A percentile compares a stretch with the other conserved stretches of the same genome.
phyloP scores from a whole-genome alignment of 1,140 invertebrate species.

The Melanaphis sacchari region DNA sequence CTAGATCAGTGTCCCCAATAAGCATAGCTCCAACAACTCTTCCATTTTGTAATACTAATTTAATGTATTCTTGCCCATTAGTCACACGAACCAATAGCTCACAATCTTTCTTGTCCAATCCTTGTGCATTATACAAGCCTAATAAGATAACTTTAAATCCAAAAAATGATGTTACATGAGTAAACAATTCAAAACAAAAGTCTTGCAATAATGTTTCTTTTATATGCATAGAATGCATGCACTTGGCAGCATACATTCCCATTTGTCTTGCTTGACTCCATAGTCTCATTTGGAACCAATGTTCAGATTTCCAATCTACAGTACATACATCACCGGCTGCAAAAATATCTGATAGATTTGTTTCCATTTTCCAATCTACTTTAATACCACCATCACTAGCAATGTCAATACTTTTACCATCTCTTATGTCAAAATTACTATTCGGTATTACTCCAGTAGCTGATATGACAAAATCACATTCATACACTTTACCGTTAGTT shows the following conservation, averaged over 20 bases:
- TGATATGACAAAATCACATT: slow-evolving; percentile 92
- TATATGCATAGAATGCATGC: slow-evolving; percentile 76
- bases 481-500: slow-evolving; percentile 76
- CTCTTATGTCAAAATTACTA: slow-evolving; percentile 68
- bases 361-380: slow-evolving; percentile 88
- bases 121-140: slow-evolving; percentile 94
- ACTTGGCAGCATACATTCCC: slow-evolving; percentile 91
- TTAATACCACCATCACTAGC: slow-evolving; percentile 77
- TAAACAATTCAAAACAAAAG: slow-evolving; percentile 97
- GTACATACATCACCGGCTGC: slow-evolving; percentile 94
- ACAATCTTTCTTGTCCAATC: slow-evolving; percentile 77
- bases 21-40: slow-evolving; percentile 91
- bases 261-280: slow-evolving; percentile 99
- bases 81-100: slow-evolving; percentile 89
- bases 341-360: slow-evolving; percentile 80
- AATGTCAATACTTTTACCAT: slow-evolving; percentile 66
- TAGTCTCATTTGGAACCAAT: slow-evolving; percentile 96
- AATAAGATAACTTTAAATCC: slow-evolving; percentile 93
- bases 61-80: slow-evolving; percentile 85
- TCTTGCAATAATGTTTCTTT: slow-evolving; percentile 79
- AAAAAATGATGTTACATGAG: slow-evolving; percentile 95
- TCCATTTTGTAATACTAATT: slow-evolving; percentile 86
- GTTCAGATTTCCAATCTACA: slow-evolving; percentile 78
- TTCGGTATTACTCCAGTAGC: slow-evolving; percentile 91
- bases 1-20: slow-evolving; percentile 95